Base-by-base conservation (phyloP, 2,113 vertebrate genomes). In the Podarcis cretensis region DNA sequence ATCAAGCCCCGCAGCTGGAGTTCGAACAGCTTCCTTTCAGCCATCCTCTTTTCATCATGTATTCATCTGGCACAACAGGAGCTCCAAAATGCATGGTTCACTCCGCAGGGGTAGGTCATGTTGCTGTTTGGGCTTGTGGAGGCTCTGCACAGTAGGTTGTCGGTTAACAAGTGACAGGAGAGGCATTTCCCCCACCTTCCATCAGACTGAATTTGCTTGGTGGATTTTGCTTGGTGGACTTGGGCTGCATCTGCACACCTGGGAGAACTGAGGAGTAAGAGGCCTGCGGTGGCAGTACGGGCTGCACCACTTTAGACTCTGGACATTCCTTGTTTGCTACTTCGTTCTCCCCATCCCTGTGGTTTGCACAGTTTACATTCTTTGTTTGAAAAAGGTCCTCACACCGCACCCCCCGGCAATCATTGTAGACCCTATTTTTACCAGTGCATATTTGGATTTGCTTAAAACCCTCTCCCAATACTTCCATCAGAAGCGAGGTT, bases 1-100 rank as follows among this genome's bases (percentile, higher is more conserved):
- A 98, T 80, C 99, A 98, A 71, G 95, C 96, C 0, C 99, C 98
- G 0, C 99, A 99, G 97, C 96, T 99, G 95, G 99, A 99, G 96
- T 99, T 99, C 76, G 99, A 99, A 90, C 99, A 99, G 97, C 97
- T 99, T 87, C 98, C 99, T 1, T 99, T 99, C 94, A 98, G 92
- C 90, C 98, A 99, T 87, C 98, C 99, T 0, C 97, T 99, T 48
- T 98, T 98, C 88, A 99, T 99, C 95, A 98, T 99, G 98, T 99
- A 98, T 92, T 99, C 99, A 0, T 99, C 99, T 0, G 99, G 99
- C 89, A 99, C 99, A 35, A 99, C 99, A 0, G 99, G 99, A 3
- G 98, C 98, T 6, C 99, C 99, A 1, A 99, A 99, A 93, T 99
- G 99, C 93, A 99, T 99, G 98, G 99, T 99, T 90, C 99, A 99